Percentiles rank a stretch among this genome's conserved stretches.
Conservation (phyloP, 1,140 invertebrate species). For the Polypedilum pembai region DNA sequence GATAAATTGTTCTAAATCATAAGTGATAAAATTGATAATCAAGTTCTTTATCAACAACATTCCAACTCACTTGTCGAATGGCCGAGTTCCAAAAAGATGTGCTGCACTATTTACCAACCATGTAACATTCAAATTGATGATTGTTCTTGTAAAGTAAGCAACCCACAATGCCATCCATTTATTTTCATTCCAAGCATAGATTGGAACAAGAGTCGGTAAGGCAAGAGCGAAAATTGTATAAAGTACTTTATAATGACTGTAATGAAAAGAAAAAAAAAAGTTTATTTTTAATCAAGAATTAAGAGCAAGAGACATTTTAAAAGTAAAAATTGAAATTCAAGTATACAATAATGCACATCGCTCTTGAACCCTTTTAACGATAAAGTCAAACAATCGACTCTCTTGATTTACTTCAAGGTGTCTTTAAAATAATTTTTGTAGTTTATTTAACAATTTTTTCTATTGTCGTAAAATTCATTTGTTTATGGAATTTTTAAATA, state of each 20-base stretch:
- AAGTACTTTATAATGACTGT: slow-evolving; percentile 60
- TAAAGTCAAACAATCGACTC: too few species aligned
- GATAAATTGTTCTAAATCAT: slow-evolving; percentile 50
- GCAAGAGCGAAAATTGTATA: slow-evolving; percentile 58
- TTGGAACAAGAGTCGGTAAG: slow-evolving; percentile 62
- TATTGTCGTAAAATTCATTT: too few species aligned
- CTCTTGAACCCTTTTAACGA: background rate
- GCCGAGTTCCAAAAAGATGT: slow-evolving; percentile 57
- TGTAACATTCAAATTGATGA: slow-evolving; percentile 63
- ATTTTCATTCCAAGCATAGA: slow-evolving; percentile 62
- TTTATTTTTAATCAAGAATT: background rate
- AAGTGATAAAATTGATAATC: slow-evolving; percentile 24
- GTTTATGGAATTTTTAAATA: too few species aligned
- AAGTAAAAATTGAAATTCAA: background rate
- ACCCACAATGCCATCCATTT: slow-evolving; percentile 48
- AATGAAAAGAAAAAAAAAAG: slow-evolving; percentile 34
- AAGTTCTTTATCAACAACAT: background rate
- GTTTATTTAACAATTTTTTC: too few species aligned
- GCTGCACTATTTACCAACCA: slow-evolving; percentile 84
- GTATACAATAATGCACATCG: background rate
- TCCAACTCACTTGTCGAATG: slow-evolving; percentile 54
- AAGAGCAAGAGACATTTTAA: background rate
- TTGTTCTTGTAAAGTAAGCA: slow-evolving; percentile 59
- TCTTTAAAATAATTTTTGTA: too few species aligned
- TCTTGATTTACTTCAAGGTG: too few species aligned